These are phyloP conservation scores for Hypocryptadius cinnamomeus DNA, from an alignment of 2,113 vertebrate species.

Conservation along the genomic window DNA sequence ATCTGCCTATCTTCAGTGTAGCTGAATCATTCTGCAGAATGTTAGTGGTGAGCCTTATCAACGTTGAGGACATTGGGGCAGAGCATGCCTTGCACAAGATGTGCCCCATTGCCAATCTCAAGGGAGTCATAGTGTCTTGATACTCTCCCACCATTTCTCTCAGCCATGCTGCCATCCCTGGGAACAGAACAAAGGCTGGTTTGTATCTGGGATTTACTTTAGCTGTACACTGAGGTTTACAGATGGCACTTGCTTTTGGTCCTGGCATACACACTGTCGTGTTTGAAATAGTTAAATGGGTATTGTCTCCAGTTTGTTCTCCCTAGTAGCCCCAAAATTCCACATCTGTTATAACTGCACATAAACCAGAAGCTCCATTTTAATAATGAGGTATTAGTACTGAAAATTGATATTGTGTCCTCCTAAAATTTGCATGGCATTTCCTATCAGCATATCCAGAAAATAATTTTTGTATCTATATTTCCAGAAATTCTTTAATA, in stretches of 20 bases:
- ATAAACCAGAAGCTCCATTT: not conserved
- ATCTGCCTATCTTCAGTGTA: not conserved
- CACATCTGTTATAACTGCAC: not conserved
- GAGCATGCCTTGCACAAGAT: not conserved
- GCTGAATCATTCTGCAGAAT: not conserved
- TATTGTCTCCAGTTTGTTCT: not conserved
- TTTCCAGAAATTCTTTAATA: not conserved
- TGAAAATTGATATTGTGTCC: not conserved
- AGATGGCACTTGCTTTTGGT: not conserved
- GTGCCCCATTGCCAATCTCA: not conserved
- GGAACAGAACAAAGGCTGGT: not conserved
- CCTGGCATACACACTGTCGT: rapidly evolving
- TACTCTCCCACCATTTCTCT: not conserved
- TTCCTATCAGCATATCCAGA: not conserved
- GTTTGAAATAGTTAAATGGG: not conserved
- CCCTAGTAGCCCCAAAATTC: not conserved
- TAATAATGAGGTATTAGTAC: not conserved
- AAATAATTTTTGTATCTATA: not conserved
- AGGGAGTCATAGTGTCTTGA: not conserved
- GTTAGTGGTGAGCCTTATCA: not conserved
- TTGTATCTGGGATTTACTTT: not conserved
- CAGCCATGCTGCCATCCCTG: not conserved
- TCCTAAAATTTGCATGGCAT: not conserved
- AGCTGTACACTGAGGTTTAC: not conserved
- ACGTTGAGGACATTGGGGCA: not conserved